Evolutionary conservation across 2,113 vertebrate genomes (phyloP), one percentile per base, ranked within the genome.

Genomic region (Siphamia tubifer): DNA sequence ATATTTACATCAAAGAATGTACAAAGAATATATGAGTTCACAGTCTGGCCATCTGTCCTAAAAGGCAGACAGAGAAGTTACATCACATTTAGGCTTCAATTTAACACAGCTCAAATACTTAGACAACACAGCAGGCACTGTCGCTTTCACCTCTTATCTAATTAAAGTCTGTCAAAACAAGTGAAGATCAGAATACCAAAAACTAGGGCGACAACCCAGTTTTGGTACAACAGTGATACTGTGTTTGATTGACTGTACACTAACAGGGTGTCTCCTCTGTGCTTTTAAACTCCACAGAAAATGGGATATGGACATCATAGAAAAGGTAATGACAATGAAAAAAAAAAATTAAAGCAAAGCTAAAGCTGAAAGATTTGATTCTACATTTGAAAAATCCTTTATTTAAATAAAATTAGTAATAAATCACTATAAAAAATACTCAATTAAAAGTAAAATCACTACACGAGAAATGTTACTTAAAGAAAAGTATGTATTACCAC

Each of bases 291-390:
- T 21, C 21, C 20, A 62, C 74, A 91, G 89, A 82, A 79, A 82
- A 68, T 72, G 32, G 89, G 67, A 81, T 89, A 82, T 73, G 83
- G 89, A 67, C 75, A 78, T 64, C 77, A 76, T 67, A 85, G 70
- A 80, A 92, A 92, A 91, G 90, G 36, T 17, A 0, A 23, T 51
- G 4, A 57, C 35, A 52, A 5, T 35, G 16, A 6, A 32, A 12
- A 27, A 12, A 4, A 30, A 5, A 17, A 42, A 52, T n/a, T n/a
- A n/a, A n/a, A n/a, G n/a, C n/a, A n/a, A n/a, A n/a, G n/a, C n/a
- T n/a, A n/a, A n/a, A n/a, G n/a, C n/a, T n/a, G n/a, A n/a, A n/a
- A n/a, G n/a, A n/a, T n/a, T n/a, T n/a, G n/a, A n/a, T n/a, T n/a
- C n/a, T n/a, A n/a, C n/a, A n/a, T n/a, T n/a, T n/a, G n/a, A n/a